Evolutionary conservation across 2,113 vertebrate species (phyloP).

Genomic region (Climacteris rufus): DNA sequence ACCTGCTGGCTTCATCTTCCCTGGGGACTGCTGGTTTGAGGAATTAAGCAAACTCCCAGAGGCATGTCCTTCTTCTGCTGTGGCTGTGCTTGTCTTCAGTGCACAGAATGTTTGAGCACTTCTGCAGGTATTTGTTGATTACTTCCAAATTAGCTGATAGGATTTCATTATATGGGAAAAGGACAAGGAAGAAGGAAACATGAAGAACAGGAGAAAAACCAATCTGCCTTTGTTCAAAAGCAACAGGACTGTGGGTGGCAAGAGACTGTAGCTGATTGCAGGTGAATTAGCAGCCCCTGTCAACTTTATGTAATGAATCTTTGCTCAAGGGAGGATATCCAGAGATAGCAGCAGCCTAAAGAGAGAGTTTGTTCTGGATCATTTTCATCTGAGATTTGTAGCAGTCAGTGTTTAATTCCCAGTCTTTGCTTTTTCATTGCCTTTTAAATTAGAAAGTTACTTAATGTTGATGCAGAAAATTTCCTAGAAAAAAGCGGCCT

Average conservation of each 20-base stretch:
- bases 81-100: neutral
- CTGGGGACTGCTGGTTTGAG: neutral
- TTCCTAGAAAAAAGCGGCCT: neutral
- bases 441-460: slow-evolving; percentile 22
- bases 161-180: neutral
- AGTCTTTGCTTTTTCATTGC: neutral
- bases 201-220: neutral
- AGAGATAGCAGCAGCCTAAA: neutral
- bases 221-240: fast-evolving
- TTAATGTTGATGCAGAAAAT: neutral
- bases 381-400: neutral
- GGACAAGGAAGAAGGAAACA: neutral
- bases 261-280: neutral
- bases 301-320: neutral
- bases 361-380: neutral
- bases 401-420: neutral
- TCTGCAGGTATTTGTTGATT: neutral
- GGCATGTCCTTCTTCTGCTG: neutral
- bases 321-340: neutral
- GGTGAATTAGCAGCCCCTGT: neutral
- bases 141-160: neutral
- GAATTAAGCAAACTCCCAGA: neutral
- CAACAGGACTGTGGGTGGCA: neutral
- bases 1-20: neutral
- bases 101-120: neutral